Evolutionary conservation across 2,113 vertebrate species (phyloP), one percentile per base, ranked within the genome.

Genomic region (Xiphias gladius): DNA sequence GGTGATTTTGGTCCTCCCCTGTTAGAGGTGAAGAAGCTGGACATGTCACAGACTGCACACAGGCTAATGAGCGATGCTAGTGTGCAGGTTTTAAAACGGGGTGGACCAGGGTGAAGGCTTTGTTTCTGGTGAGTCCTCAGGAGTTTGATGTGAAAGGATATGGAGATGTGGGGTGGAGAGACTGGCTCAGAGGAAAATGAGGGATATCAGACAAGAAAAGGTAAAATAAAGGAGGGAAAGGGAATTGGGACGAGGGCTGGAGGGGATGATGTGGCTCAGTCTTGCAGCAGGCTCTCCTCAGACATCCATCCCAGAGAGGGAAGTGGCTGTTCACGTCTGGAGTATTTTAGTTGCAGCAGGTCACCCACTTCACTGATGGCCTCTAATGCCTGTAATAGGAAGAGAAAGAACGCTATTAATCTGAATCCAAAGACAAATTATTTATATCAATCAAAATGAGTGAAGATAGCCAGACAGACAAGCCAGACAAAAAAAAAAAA

Each of bases 291-390:
- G n/a, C 96, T 97, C 91, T 98, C 97, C 0, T 98, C 97, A 46
- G 97, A 96, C 1, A 95, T 96, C 88, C 96, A 96, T 75, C 96
- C 96, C 76, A 97, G 90, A 3, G 97, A 94, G 41, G 96, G 95
- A 24, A 96, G 94, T 58, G 95, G 87, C 73, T 50, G 85, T 39
- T 86, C 77, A 0, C 67, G 96, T 76, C 97, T 96, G 30, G 98
- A 99, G 88, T 99, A 99, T 89, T 99, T 99, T 80, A 99, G 85
- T 74, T 98, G 97, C 77, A 99, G 94, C 26, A 99, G 95, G 74
- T 99, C 97, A 30, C 98, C 98, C 61, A 99, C 97, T 94, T 99
- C 98, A 76, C 93, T 92, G 87, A 98, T 96, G 93, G 96, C 96
- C 76, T 95, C 96, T 94, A 99, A 91, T 59, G 96, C 97, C 98